Conservation (phyloP, 30 jellyfish, hydroid and myxozoan genomes). For the Turritopsis dohrnii region DNA sequence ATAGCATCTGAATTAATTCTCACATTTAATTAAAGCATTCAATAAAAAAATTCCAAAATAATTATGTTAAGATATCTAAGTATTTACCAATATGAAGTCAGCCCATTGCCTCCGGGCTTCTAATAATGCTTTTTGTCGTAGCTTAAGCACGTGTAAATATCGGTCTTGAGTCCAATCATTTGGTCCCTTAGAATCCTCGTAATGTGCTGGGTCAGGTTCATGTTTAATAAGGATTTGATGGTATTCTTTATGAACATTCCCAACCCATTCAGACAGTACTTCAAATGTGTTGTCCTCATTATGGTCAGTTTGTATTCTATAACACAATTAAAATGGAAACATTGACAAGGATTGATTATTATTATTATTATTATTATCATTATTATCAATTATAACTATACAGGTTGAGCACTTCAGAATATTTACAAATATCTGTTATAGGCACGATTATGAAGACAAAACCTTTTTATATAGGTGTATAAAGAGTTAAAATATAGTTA, state of each 20-base stretch:
- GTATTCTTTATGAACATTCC: slow-evolving; percentile 54
- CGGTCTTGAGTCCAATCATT: slow-evolving; percentile 67
- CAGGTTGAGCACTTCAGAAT: too few relatives aligned
- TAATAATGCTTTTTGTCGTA: slow-evolving; percentile 76
- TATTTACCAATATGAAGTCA: slow-evolving; percentile 68
- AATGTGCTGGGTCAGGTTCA: slow-evolving; percentile 35
- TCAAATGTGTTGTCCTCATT: slow-evolving; percentile 82
- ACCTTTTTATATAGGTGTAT: too few relatives aligned
- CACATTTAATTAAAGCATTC: too few relatives aligned
- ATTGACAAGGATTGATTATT: too few relatives aligned
- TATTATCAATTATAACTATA: too few relatives aligned
- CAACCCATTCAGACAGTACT: slow-evolving; percentile 55
- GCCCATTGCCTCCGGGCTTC: slow-evolving; percentile 67
- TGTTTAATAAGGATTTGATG: slow-evolving; percentile 30
- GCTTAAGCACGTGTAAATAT: slow-evolving; percentile 32
- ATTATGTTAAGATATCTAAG: slow-evolving; percentile 16
- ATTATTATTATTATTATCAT: too few relatives aligned
- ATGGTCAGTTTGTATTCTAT: slow-evolving; percentile 92
- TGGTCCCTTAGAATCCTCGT: slow-evolving; percentile 58
- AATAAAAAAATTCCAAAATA: too few relatives aligned
- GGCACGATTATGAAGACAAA: too few relatives aligned
- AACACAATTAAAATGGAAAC: too few relatives aligned
- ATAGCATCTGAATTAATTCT: too few relatives aligned
- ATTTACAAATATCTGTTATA: too few relatives aligned
- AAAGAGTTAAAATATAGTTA: too few relatives aligned